A percentile compares a stretch with the other conserved stretches of the same genome.
Conservation (phyloP, 2,113 vertebrate genomes). For the Dinomys branickii region DNA sequence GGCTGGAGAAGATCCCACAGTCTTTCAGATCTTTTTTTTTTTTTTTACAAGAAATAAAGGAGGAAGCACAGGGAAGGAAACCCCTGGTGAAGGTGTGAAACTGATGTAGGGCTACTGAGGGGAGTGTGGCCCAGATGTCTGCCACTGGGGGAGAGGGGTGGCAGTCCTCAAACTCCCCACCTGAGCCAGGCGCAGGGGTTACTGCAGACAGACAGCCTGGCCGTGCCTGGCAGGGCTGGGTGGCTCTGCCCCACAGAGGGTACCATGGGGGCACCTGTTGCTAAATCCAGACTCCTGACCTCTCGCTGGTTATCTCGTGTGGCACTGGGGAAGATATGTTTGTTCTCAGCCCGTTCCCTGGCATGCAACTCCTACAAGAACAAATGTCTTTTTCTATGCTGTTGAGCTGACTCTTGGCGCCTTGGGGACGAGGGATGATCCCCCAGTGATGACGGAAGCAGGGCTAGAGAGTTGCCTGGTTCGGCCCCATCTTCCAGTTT, state of each 20-base stretch:
- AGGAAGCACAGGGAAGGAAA: background rate
- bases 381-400: background rate
- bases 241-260: constrained; percentile 24
- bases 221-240: background rate
- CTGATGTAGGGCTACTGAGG: background rate
- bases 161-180: background rate
- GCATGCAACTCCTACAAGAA: background rate
- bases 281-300: constrained; percentile 5
- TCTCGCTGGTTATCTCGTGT: background rate
- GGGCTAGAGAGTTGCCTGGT: background rate
- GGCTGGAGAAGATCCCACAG: background rate
- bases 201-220: background rate
- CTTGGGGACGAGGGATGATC: background rate
- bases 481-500: background rate
- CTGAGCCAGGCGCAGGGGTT: background rate
- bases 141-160: background rate
- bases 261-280: constrained; percentile 5
- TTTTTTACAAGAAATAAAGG: background rate
- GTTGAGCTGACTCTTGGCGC: background rate
- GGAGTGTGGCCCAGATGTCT: background rate
- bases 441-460: background rate
- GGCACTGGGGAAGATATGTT: background rate
- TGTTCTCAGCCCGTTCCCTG: background rate
- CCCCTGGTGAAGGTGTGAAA: background rate
- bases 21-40: background rate